These are phyloP conservation scores for Macrophya alboannulata DNA, from an alignment of 2,888 invertebrate genomes.

Conservation along the genomic window DNA sequence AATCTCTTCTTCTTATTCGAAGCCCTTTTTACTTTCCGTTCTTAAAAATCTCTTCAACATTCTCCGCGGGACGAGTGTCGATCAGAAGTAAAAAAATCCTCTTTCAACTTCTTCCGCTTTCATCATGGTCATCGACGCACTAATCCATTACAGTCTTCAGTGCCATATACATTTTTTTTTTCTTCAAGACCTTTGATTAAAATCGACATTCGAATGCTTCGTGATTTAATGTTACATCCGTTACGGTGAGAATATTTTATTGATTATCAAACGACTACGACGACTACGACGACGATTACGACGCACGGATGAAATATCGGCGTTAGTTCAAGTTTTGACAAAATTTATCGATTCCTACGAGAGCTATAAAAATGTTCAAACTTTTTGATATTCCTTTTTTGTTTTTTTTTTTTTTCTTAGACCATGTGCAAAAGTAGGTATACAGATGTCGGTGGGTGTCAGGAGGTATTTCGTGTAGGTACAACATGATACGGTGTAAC, in stretches of 20 bases:
- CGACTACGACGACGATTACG: not conserved
- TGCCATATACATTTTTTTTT: not conserved
- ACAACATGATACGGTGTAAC: not conserved
- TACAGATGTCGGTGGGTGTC: not conserved
- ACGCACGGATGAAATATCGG: slow-evolving; percentile 39
- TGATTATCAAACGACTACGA: not conserved
- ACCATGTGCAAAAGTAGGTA: not conserved
- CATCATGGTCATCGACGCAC: not conserved
- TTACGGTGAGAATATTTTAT: slow-evolving; percentile 10
- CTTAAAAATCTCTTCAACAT: slow-evolving; percentile 16
- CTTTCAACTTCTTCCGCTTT: slow-evolving; percentile 23
- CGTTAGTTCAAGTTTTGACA: not conserved
- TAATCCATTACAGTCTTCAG: not conserved
- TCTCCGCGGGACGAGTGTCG: slow-evolving; percentile 50
- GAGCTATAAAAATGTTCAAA: not conserved
- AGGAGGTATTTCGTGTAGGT: not conserved
- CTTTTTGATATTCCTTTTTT: not conserved
- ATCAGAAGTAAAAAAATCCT: slow-evolving; percentile 65
- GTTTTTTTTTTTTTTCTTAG: no score
- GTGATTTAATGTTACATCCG: not conserved
- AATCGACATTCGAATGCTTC: not conserved
- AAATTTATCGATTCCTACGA: slow-evolving; percentile 31
- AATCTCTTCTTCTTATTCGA: slow-evolving; percentile 59
- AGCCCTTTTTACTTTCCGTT: not conserved
- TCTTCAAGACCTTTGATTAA: not conserved